Conservation (phyloP, 2,113 vertebrate species). For the Pteruthius melanotis region DNA sequence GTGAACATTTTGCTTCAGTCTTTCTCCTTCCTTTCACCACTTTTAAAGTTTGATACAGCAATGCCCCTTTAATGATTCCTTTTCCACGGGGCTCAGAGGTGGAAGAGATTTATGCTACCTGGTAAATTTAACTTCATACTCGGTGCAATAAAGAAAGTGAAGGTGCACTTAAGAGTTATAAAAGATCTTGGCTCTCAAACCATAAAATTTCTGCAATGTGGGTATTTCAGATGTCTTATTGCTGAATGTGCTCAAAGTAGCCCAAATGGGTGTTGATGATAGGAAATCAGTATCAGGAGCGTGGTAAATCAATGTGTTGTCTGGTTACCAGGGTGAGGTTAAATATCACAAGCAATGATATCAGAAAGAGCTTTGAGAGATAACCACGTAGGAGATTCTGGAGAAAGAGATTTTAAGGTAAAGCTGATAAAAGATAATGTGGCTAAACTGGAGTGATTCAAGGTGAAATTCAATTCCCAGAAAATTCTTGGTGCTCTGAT, state of each 20-base stretch:
- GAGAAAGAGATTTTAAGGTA: neutral
- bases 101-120: slow-evolving; percentile 22
- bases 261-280: neutral
- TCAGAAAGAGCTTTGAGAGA: neutral
- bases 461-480: slow-evolving; percentile 1
- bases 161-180: slow-evolving; percentile 26
- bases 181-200: slow-evolving; percentile 28
- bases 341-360: neutral
- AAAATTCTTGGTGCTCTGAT: neutral
- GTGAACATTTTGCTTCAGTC: neutral
- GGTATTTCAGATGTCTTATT: slow-evolving; percentile 13
- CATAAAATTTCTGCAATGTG: neutral
- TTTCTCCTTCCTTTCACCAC: neutral
- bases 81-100: neutral
- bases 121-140: slow-evolving; percentile 4
- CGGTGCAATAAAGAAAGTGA: neutral
- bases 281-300: neutral
- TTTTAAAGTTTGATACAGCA: neutral
- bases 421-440: neutral
- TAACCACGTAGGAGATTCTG: neutral
- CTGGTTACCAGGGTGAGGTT: neutral
- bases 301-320: neutral
- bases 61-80: neutral
- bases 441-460: neutral
- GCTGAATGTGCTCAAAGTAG: neutral